A percentile compares a stretch with the other conserved stretches of the same genome.
Conservation (phyloP, 2,113 vertebrate genomes). For the Synchiropus splendidus region DNA sequence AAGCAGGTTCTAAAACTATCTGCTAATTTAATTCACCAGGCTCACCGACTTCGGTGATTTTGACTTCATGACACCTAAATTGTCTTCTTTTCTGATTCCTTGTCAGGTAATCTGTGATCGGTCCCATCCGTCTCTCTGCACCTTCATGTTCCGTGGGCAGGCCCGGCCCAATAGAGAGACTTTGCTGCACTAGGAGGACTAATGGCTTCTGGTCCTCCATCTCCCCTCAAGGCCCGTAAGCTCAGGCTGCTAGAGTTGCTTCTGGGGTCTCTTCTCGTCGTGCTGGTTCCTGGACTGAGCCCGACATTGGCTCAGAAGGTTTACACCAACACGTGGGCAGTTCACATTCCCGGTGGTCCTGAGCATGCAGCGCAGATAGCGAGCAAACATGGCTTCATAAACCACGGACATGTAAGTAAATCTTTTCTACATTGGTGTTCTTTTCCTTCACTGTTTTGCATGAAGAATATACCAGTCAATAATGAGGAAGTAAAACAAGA, state of each 20-base stretch:
- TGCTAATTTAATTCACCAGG: too few relatives aligned
- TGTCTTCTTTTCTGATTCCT: not conserved
- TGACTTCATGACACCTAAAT: not conserved
- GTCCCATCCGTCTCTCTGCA: constrained; percentile 29
- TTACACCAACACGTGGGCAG: constrained; percentile 95
- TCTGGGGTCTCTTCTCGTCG: constrained; percentile 70
- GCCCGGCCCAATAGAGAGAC: constrained; percentile 35
- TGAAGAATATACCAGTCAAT: too few relatives aligned
- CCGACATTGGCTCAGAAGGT: constrained; percentile 65
- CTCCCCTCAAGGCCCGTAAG: constrained; percentile 47
- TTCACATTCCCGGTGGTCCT: constrained; percentile 75
- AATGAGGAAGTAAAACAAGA: too few relatives aligned
- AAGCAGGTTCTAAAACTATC: too few relatives aligned
- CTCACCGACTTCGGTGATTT: too few relatives aligned
- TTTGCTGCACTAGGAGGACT: constrained; percentile 41
- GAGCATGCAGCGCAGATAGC: constrained; percentile 76
- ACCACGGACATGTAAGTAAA: constrained; percentile 79
- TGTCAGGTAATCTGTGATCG: constrained; percentile 46
- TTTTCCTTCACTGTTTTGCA: not conserved
- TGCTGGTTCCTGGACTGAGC: constrained; percentile 61
- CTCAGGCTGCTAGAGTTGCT: constrained; percentile 48
- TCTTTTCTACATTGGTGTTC: not conserved
- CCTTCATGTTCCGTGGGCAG: constrained; percentile 46
- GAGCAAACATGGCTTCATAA: constrained; percentile 83
- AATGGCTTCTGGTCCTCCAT: constrained; percentile 47